phyloP scores from a whole-genome alignment of 1,140 invertebrate genomes.

The Calephelis virginiensis region DNA sequence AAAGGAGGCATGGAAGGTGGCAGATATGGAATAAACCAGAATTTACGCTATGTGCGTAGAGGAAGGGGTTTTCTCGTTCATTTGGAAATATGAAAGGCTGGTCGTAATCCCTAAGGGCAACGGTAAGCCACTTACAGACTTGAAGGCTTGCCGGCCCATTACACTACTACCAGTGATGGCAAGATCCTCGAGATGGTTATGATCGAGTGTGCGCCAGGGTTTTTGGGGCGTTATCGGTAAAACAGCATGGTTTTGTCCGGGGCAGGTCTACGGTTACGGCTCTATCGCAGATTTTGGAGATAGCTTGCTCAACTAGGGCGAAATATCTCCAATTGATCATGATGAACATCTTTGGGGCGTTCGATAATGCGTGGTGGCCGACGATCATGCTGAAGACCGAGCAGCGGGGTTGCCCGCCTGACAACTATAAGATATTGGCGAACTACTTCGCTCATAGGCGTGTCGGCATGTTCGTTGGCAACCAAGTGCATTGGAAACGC shows the following conservation, averaged over 20 bases:
- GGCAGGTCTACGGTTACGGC: slow-evolving; percentile 44
- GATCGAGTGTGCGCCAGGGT: slow-evolving; percentile 26
- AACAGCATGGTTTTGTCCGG: slow-evolving; percentile 40
- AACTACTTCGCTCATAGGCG: slow-evolving; percentile 46
- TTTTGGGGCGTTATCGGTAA: slow-evolving; percentile 20
- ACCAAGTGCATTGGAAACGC: slow-evolving; percentile 20
- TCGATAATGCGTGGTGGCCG: slow-evolving; percentile 50
- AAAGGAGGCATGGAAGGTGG: not conserved
- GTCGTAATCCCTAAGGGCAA: slow-evolving; percentile 49
- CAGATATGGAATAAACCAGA: not conserved
- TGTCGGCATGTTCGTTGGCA: slow-evolving; percentile 27
- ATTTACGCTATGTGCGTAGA: not conserved
- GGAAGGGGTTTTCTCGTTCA: not conserved
- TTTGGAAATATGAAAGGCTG: slow-evolving; percentile 38
- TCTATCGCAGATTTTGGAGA: slow-evolving; percentile 36
- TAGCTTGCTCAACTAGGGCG: not conserved
- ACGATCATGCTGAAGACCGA: slow-evolving; percentile 33
- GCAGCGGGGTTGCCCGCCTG: slow-evolving; percentile 24
- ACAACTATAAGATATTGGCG: slow-evolving; percentile 39
- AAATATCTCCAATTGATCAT: slow-evolving; percentile 1
- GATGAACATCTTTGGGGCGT: slow-evolving; percentile 60
- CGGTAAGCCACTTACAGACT: too few relatives aligned
- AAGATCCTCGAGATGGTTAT: slow-evolving; percentile 58
- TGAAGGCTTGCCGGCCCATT: slow-evolving; percentile 29
- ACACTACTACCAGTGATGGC: slow-evolving; percentile 26